Conservation (phyloP, 1,140 invertebrate species). For the Ruditapes philippinarum region DNA sequence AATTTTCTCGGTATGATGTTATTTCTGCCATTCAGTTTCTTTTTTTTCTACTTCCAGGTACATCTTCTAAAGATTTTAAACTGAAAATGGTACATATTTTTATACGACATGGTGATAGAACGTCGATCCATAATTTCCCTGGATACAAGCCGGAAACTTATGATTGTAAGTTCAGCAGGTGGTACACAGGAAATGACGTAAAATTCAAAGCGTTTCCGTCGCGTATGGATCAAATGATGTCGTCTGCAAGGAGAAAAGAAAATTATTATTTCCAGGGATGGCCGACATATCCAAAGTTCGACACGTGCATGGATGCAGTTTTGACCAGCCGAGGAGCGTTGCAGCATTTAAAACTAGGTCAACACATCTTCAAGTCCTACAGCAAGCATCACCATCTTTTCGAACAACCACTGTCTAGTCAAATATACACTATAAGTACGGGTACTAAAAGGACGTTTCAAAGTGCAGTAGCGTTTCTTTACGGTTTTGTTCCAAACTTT, state of each 20-base stretch:
- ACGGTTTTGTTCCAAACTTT: slow-evolving; percentile 91
- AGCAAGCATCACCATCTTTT: slow-evolving; percentile 88
- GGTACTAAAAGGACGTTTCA: slow-evolving; percentile 95
- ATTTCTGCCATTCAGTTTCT: too few relatives aligned
- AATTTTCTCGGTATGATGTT: too few relatives aligned
- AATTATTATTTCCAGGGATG: slow-evolving; percentile 95
- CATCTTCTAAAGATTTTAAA: slow-evolving; percentile 89
- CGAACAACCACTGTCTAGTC: slow-evolving; percentile 87
- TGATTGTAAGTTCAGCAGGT: slow-evolving; percentile 90
- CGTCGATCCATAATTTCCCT: slow-evolving; percentile 92
- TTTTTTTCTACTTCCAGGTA: slow-evolving; percentile 86
- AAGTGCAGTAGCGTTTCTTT: slow-evolving; percentile 93
- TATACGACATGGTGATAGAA: slow-evolving; percentile 95
- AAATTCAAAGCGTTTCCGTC: slow-evolving; percentile 70
- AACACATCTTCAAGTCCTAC: slow-evolving; percentile 91
- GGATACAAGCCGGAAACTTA: slow-evolving; percentile 90
- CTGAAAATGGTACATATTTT: slow-evolving; percentile 93
- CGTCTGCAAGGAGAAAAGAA: slow-evolving; percentile 81
- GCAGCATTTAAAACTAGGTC: slow-evolving; percentile 93
- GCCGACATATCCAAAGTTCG: slow-evolving; percentile 90
- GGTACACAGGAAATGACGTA: slow-evolving; percentile 75
- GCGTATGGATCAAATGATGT: slow-evolving; percentile 51
- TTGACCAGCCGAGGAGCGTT: slow-evolving; percentile 91
- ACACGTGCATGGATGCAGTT: slow-evolving; percentile 90
- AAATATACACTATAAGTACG: slow-evolving; percentile 93